A percentile compares a stretch with the other conserved stretches of the same genome.
These are phyloP conservation scores for Andrena cerasifolii DNA, from an alignment of 1,140 invertebrate species.

Conservation along the genomic window DNA sequence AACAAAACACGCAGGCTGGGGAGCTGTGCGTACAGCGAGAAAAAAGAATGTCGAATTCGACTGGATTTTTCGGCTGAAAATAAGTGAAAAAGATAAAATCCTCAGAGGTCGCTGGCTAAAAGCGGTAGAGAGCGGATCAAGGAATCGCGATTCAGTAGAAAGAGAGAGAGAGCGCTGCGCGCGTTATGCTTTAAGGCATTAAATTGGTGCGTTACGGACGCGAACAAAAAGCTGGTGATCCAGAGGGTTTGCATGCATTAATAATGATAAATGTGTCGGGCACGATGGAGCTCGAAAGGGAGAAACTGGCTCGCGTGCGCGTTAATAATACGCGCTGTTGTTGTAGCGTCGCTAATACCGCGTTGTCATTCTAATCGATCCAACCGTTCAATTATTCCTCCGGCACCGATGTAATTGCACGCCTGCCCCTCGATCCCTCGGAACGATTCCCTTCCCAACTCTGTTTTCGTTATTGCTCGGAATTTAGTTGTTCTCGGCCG, in stretches of 20 bases:
- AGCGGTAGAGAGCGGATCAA: no score
- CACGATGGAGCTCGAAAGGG: not conserved
- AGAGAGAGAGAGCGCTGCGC: not conserved
- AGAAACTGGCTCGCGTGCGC: not conserved
- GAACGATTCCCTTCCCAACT: not conserved
- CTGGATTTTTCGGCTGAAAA: no score
- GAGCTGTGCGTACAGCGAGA: no score
- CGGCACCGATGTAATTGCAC: conserved; percentile 22
- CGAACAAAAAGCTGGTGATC: not conserved
- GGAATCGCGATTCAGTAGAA: not conserved
- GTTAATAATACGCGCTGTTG: conserved; percentile 19
- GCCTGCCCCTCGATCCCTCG: not conserved
- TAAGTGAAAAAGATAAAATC: no score
- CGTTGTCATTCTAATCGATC: conserved; percentile 48
- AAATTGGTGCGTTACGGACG: not conserved
- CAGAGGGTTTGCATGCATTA: conserved; percentile 1
- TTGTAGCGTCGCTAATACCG: conserved; percentile 32
- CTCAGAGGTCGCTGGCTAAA: no score
- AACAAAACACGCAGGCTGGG: not conserved
- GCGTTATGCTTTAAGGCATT: conserved; percentile 1
- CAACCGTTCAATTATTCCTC: conserved; percentile 37
- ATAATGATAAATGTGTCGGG: not conserved
- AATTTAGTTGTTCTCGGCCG: not conserved
- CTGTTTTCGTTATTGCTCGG: conserved; percentile 10
- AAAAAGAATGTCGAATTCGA: no score